These are phyloP conservation scores for Thamnophis elegans DNA, from an alignment of 2,797 vertebrate species.

Conservation along the genomic window DNA sequence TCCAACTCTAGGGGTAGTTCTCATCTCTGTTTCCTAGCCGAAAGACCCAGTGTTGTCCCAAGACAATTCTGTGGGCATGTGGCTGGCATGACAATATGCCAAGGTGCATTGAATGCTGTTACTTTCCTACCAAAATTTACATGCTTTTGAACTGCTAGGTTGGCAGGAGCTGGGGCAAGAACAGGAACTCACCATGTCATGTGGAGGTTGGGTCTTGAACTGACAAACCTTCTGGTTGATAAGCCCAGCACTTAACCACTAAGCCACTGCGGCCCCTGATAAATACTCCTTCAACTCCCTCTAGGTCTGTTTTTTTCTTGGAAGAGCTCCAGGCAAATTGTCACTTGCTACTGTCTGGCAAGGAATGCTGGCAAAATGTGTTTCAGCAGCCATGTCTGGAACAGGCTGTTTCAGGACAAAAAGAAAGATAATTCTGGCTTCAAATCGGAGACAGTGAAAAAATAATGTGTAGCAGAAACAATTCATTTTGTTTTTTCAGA, in stretches of 20 bases:
- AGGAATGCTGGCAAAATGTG: constrained; percentile 28
- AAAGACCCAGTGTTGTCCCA: neutral
- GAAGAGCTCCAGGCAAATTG: constrained; percentile 31
- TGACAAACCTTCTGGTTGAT: neutral
- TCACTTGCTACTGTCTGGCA: neutral
- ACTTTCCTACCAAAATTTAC: neutral
- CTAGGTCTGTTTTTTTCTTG: constrained; percentile 32
- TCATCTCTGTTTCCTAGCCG: neutral
- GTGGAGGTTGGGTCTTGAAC: neutral
- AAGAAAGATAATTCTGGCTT: neutral
- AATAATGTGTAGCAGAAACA: constrained; percentile 9
- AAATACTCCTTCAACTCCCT: neutral
- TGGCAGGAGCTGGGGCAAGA: neutral
- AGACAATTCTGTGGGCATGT: too few species aligned
- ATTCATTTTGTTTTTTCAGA: constrained; percentile 1
- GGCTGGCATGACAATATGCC: too few species aligned
- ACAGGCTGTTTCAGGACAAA: neutral
- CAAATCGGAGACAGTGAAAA: neutral
- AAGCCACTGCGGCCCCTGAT: neutral
- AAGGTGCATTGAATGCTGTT: neutral
- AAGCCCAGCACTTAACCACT: neutral
- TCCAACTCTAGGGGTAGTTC: neutral
- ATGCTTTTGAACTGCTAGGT: neutral
- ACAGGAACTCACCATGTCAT: too few species aligned
- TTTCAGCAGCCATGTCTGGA: constrained; percentile 15